Evolutionary conservation across 2,113 vertebrate species (phyloP).

Genomic region (Psilopsiagon aymara): DNA sequence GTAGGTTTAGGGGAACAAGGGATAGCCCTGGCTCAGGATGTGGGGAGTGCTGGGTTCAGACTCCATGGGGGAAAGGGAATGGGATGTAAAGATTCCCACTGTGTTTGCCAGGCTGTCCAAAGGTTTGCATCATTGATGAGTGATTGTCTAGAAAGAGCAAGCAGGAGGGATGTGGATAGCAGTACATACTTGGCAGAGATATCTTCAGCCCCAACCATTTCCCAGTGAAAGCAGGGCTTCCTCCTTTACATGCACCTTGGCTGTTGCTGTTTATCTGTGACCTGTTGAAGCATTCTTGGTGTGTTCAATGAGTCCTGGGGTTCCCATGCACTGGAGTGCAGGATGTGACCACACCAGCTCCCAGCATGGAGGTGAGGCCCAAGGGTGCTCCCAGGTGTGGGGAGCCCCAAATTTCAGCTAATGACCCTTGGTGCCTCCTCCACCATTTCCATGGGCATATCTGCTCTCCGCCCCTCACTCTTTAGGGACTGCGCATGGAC

Average conservation of each 20-base stretch:
- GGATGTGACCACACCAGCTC: not conserved
- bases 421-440: not conserved
- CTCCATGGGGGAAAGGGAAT: rapidly evolving
- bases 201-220: not conserved
- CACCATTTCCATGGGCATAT: not conserved
- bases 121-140: not conserved
- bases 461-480: rapidly evolving
- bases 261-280: not conserved
- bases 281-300: not conserved
- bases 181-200: not conserved
- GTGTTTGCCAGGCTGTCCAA: not conserved
- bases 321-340: too few species aligned
- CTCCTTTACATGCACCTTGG: rapidly evolving
- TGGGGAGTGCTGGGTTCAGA: rapidly evolving
- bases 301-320: not conserved
- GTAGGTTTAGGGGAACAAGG: not conserved
- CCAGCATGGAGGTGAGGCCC: not conserved
- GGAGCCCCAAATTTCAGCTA: not conserved
- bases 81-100: rapidly evolving
- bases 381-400: rapidly evolving
- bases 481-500: rapidly evolving
- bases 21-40: rapidly evolving
- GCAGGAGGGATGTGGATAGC: not conserved
- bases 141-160: not conserved
- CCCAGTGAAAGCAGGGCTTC: rapidly evolving